These are phyloP conservation scores for Calvadosia cruxmelitensis DNA, from an alignment of 30 jellyfish, hydroid and myxozoan genomes.

Conservation along the genomic window DNA sequence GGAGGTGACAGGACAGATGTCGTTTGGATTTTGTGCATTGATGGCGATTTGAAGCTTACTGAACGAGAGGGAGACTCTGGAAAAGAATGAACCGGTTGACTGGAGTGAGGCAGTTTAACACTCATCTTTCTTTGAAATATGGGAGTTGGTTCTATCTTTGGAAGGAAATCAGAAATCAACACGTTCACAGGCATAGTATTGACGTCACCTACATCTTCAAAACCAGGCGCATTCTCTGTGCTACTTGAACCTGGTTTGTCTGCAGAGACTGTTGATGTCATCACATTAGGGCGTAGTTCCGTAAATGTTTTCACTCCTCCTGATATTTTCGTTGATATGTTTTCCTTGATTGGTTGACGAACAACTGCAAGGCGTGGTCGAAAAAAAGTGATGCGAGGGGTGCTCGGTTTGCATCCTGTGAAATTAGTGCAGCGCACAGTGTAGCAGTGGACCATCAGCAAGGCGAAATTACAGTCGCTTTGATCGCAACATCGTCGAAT, in stretches of 20 bases:
- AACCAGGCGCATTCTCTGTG: neutral
- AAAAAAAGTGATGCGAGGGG: constrained; percentile 40
- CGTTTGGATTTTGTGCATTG: neutral
- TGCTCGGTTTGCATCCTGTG: constrained; percentile 29
- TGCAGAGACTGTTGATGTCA: neutral
- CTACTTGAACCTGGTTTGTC: neutral
- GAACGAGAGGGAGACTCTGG: neutral
- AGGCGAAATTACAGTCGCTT: constrained; percentile 66
- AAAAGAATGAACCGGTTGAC: neutral
- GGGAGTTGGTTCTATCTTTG: neutral
- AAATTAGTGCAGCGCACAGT: constrained; percentile 47
- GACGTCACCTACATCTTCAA: neutral
- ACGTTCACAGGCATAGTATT: neutral
- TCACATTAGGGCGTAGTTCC: neutral
- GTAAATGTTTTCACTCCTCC: no score
- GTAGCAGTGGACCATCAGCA: constrained; percentile 77
- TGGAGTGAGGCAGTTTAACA: no score
- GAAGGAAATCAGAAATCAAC: neutral
- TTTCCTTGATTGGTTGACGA: constrained; percentile 10
- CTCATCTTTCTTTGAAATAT: no score
- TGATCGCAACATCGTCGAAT: constrained; percentile 44
- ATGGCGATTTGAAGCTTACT: neutral
- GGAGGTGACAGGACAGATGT: constrained; percentile 4
- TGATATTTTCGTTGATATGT: no score
- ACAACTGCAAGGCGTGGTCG: constrained; percentile 56